A percentile compares a stretch with the other conserved stretches of the same genome.
Evolutionary conservation across 2,888 invertebrate species (phyloP).

Genomic region (Drosophila kambysellisi): DNA sequence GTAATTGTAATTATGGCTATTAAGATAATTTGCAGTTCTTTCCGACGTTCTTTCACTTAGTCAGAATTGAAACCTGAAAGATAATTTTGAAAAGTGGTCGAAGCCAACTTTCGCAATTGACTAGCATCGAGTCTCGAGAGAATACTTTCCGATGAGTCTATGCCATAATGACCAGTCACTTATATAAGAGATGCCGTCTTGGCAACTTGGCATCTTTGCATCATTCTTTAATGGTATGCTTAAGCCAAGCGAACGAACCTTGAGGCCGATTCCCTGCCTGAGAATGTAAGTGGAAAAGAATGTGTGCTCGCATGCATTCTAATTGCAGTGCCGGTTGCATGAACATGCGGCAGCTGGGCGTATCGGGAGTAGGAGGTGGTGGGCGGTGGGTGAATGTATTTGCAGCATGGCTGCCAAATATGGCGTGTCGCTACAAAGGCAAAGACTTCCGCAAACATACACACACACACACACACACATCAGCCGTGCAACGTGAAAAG

Average conservation of each 20-base stretch:
- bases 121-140: constrained; percentile 1
- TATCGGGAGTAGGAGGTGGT: constrained; percentile 3
- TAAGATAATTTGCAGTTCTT: constrained; percentile 16
- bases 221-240: constrained; percentile 50
- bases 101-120: constrained; percentile 1
- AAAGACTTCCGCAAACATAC: constrained; percentile 70
- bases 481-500: constrained; percentile 28
- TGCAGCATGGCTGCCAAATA: constrained; percentile 58
- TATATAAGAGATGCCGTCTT: constrained; percentile 11
- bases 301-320: constrained; percentile 72
- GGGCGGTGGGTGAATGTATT: constrained; percentile 5
- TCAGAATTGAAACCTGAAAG: constrained; percentile 11
- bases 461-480: constrained; percentile 8
- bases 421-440: constrained; percentile 60
- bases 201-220: constrained; percentile 20
- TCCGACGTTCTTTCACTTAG: constrained; percentile 1
- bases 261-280: constrained; percentile 56
- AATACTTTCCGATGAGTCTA: not conserved
- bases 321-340: constrained; percentile 69
- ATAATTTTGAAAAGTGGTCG: constrained; percentile 25
- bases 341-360: constrained; percentile 23
- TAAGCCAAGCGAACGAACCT: constrained; percentile 39
- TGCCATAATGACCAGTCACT: constrained; percentile 15
- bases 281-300: constrained; percentile 52
- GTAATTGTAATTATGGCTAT: constrained; percentile 14